These are phyloP conservation scores for Pachyrhynchus sulphureomaculatus DNA, from an alignment of 1,140 invertebrate genomes.

Conservation along the genomic window DNA sequence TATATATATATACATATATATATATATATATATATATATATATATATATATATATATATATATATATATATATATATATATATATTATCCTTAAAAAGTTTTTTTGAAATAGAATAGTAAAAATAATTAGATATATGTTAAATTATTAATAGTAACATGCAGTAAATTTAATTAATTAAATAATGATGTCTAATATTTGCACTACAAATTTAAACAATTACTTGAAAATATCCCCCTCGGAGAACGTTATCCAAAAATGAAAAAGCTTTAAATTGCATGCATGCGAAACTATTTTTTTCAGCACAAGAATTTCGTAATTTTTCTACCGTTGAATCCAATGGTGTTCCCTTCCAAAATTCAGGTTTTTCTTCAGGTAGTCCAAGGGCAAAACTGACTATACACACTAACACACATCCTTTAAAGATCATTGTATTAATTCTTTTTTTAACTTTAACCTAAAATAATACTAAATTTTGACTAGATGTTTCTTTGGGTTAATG, in stretches of 20 bases:
- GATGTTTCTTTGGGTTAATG: constrained; percentile 20
- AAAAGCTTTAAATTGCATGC: constrained; percentile 80
- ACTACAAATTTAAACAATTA: too few relatives aligned
- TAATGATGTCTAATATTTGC: too few relatives aligned
- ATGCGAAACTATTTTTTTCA: constrained; percentile 70
- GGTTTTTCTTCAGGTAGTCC: constrained; percentile 49
- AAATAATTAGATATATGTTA: too few relatives aligned
- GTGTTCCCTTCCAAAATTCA: constrained; percentile 67
- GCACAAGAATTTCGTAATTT: constrained; percentile 72
- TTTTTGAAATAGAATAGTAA: too few relatives aligned
- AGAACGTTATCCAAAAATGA: constrained; percentile 74
- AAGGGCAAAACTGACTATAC: constrained; percentile 4
- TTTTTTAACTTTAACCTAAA: background rate
- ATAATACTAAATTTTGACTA: constrained; percentile 6
- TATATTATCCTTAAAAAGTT: too few relatives aligned
- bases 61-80: too few relatives aligned
- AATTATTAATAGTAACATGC: too few relatives aligned
- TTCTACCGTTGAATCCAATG: constrained; percentile 70
- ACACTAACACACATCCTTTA: constrained; percentile 7
- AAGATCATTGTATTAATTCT: constrained; percentile 2
- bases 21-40: too few relatives aligned
- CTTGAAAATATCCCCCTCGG: constrained; percentile 74
- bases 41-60: too few relatives aligned
- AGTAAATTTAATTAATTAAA: too few relatives aligned
- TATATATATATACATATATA: too few relatives aligned